Evolutionary conservation across 1,140 invertebrate species (phyloP), one percentile per base, ranked within the genome.

Genomic region (Aphidius gifuensis): DNA sequence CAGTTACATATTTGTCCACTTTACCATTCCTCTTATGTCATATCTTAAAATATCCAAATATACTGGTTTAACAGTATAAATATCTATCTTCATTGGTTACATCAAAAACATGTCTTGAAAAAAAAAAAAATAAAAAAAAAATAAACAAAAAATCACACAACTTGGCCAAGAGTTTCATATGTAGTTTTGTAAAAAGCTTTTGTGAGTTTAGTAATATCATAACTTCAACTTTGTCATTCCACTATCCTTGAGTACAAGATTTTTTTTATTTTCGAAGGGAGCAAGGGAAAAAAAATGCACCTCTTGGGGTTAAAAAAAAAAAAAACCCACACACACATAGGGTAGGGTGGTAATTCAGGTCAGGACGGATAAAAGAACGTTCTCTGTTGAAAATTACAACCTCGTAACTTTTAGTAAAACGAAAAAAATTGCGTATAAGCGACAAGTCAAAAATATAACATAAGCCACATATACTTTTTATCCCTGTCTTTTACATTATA

Each of bases 131-230:
- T 38, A 4, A 43, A 6, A 43, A 21, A n/a, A 7, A 4, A 58
- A 47, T 50, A 23, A 40, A 54, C 8, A 48, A 50, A 60, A 46
- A 65, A 44, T 32, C 53, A 44, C 64, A 66, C 64, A 32, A 58
- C 42, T 50, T 11, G 61, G 62, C 23, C 23, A 32, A 32, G 23
- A 54, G 65, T 66, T 48, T 64, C 55, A 43, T 60, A 65, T 71
- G 71, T 68, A 71, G 70, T 73, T 72, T 74, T 73, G 69, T 73
- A 73, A 73, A 74, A 74, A 74, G 73, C 71, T 74, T 74, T 73
- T 67, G 71, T 67, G 69, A 71, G 71, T 74, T 74, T 70, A 71
- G 51, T 67, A 51, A 53, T 62, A 49, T 71, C 71, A 65, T 74
- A 73, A 74, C 67, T 74, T 71, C 71, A 72, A 73, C 66, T 74